Conservation (phyloP, 2,888 invertebrate genomes). For the Ischnura elegans region DNA sequence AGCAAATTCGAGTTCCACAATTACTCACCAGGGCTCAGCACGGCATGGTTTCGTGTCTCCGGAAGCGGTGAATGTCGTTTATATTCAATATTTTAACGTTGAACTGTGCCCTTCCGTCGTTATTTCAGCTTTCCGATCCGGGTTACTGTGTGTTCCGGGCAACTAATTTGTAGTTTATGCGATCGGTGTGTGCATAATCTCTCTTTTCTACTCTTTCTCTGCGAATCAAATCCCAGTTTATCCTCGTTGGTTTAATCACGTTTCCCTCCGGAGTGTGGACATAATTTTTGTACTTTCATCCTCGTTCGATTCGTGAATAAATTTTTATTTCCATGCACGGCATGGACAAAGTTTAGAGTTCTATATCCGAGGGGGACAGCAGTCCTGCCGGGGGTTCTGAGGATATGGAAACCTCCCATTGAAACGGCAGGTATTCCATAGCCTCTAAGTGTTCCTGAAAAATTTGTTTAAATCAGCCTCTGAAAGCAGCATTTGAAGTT, state of each 20-base stretch:
- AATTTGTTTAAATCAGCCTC: too few species aligned
- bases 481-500: too few species aligned
- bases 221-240: neutral
- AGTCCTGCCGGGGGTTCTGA: too few species aligned
- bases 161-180: neutral
- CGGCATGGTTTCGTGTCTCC: neutral
- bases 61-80: neutral
- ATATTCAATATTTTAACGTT: neutral
- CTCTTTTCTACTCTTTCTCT: neutral
- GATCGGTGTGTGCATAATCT: neutral
- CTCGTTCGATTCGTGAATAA: neutral
- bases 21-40: neutral
- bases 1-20: neutral
- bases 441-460: too few species aligned
- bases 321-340: neutral
- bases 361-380: too few species aligned
- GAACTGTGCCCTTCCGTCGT: neutral
- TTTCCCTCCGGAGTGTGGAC: neutral
- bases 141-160: neutral
- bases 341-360: neutral
- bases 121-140: neutral
- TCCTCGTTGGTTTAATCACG: neutral
- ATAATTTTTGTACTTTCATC: slow-evolving; percentile 29
- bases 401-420: too few species aligned
- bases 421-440: too few species aligned